Conservation (phyloP, 2,113 vertebrate species). For the Dasypus novemcinctus region DNA sequence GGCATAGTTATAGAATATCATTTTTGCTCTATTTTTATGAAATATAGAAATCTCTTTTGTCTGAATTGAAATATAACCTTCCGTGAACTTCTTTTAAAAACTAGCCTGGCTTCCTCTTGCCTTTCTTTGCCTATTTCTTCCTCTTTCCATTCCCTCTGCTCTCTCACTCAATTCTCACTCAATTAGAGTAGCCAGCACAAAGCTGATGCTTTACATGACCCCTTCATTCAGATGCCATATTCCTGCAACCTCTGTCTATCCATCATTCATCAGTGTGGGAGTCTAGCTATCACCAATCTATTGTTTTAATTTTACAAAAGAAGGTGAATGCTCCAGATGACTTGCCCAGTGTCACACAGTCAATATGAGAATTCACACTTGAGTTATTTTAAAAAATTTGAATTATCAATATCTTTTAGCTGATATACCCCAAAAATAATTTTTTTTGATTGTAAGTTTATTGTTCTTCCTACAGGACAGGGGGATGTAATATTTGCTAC, state of each 20-base stretch:
- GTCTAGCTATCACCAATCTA: neutral
- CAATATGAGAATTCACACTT: slow-evolving; percentile 20
- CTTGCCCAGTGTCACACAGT: neutral
- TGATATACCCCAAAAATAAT: too few species aligned
- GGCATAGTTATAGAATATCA: neutral
- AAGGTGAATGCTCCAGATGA: neutral
- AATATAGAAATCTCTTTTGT: neutral
- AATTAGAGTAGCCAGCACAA: neutral
- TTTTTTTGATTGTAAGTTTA: neutral
- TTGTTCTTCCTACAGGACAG: neutral
- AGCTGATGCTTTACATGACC: neutral
- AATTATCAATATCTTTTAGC: too few species aligned
- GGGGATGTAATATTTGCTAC: neutral
- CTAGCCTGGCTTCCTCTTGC: neutral
- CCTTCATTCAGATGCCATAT: neutral
- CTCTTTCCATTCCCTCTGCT: neutral
- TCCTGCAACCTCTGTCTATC: neutral
- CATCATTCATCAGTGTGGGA: neutral
- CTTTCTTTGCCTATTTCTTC: neutral
- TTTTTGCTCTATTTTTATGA: slow-evolving; percentile 15
- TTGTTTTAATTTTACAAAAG: slow-evolving; percentile 3
- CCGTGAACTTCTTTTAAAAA: neutral
- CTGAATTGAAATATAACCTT: neutral
- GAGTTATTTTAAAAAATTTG: neutral
- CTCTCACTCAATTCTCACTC: neutral